phyloP scores from a whole-genome alignment of 2,888 invertebrate genomes.

The Adineta ricciae region DNA sequence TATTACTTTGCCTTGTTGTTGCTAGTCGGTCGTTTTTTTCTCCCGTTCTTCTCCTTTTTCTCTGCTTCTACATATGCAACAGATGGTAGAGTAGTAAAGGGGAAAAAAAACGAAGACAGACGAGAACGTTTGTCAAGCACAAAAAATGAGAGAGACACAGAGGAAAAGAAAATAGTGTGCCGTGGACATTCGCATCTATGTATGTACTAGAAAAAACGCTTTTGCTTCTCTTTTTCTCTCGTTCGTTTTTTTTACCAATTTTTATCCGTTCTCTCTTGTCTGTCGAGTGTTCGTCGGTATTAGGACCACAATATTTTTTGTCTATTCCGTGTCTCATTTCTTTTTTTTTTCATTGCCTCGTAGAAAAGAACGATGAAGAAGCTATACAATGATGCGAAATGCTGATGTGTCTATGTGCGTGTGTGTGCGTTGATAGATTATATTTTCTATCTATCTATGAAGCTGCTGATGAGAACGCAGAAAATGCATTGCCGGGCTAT shows the following conservation, averaged over 20 bases:
- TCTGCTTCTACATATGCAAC: slow-evolving; percentile 1
- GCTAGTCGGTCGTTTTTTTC: not conserved
- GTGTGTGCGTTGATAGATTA: not conserved
- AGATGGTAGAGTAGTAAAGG: not conserved
- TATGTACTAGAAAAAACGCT: not conserved
- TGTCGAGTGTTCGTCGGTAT: not conserved
- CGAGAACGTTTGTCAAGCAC: slow-evolving; percentile 13
- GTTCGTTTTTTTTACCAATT: not conserved
- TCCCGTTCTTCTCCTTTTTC: not conserved
- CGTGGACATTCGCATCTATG: not conserved
- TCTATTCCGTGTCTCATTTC: not conserved
- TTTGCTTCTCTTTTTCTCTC: not conserved
- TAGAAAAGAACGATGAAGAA: not conserved
- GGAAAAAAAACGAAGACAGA: not conserved
- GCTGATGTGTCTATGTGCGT: not conserved
- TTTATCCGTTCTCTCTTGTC: not conserved
- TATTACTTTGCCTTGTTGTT: not conserved
- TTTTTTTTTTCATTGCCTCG: not conserved
- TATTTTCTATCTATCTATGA: not conserved
- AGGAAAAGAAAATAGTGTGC: not conserved
- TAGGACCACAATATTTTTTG: not conserved
- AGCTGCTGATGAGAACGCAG: not conserved
- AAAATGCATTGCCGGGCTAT: not conserved
- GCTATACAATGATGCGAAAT: not conserved
- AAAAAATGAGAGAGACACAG: not conserved